Evolutionary conservation across 2,113 vertebrate species (phyloP), one percentile per base, ranked within the genome.

Genomic region (Peucedramus taeniatus): DNA sequence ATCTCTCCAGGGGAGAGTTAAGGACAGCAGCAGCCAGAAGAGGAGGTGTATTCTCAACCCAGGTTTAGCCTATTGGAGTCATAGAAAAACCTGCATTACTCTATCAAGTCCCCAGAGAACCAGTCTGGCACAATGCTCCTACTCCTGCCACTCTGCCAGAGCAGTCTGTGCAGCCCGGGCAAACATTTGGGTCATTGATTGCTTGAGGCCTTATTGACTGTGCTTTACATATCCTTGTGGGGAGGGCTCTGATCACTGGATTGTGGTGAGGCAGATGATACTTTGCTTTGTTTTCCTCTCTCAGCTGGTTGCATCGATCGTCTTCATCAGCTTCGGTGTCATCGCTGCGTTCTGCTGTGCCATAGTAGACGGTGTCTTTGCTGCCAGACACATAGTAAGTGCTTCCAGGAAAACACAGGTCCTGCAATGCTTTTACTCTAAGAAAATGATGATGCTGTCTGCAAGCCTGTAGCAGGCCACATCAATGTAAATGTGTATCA

Each of bases 311-410:
- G 99, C 99, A 53, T 99, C 99, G 45, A 99, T 99, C 9, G 99
- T 99, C 95, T 99, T 99, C 97, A 99, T 99, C 98, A 99, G 99
- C 97, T 99, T 99, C 65, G 99, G 99, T 4, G 99, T 99, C 97
- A 99, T 99, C 71, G 99, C 99, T 6, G 99, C 99, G 7, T 99
- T 99, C 97, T 99, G 99, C 97, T 99, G 99, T 90, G 99, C 99
- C 83, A 99, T 99, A 68, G 99, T 99, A 11, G 99, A 99, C 3
- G 99, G 99, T 15, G 99, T 99, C 83, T 99, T 99, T 98, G 99
- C 99, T 90, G 98, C 99, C 70, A 99, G 99, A 97, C 99, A 99
- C 97, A 99, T 99, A 74, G 99, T 99, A 97, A 99, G 99, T 99
- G 98, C 86, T 90, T 44, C 90, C 89, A 82, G 68, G 76, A 86